phyloP scores from a whole-genome alignment of 2,888 invertebrate species.

The Pterostichus niger region DNA sequence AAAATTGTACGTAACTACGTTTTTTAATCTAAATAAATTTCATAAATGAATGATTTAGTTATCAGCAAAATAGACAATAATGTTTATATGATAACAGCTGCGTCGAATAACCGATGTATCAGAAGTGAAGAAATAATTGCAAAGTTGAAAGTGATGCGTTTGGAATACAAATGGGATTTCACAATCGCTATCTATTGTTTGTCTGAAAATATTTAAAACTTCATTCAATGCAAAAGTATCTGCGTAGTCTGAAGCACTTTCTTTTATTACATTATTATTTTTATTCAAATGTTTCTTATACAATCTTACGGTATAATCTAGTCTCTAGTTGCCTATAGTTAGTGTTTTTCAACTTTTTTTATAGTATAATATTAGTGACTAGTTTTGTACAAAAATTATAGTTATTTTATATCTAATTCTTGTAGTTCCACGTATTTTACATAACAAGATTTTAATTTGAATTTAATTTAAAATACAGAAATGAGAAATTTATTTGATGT shows the following conservation, averaged over 20 bases:
- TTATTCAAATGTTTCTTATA: conserved; percentile 50
- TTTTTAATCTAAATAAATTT: not conserved
- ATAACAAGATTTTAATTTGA: conserved; percentile 1
- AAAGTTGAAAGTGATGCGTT: conserved; percentile 22
- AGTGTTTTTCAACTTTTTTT: conserved; percentile 34
- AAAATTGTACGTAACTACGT: not conserved
- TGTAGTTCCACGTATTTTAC: not conserved
- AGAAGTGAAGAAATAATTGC: conserved; percentile 42
- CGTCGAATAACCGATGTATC: conserved; percentile 7
- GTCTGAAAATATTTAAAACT: conserved; percentile 47
- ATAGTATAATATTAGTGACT: conserved; percentile 19
- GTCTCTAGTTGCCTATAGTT: not conserved
- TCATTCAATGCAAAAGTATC: conserved; percentile 31
- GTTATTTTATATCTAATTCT: conserved; percentile 14
- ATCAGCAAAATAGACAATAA: no score
- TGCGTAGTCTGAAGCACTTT: conserved; percentile 37
- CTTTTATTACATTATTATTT: conserved; percentile 51
- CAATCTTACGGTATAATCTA: conserved; percentile 42
- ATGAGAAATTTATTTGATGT: not conserved
- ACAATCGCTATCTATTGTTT: conserved; percentile 44
- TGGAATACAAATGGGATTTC: conserved; percentile 45
- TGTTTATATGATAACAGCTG: no score
- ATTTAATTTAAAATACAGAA: conserved; percentile 21
- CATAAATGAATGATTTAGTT: not conserved
- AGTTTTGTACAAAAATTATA: conserved; percentile 36